Percentiles rank a stretch among this genome's conserved stretches.
These are phyloP conservation scores for Pangasius djambal DNA, from an alignment of 2,797 vertebrate species.

Conservation along the genomic window DNA sequence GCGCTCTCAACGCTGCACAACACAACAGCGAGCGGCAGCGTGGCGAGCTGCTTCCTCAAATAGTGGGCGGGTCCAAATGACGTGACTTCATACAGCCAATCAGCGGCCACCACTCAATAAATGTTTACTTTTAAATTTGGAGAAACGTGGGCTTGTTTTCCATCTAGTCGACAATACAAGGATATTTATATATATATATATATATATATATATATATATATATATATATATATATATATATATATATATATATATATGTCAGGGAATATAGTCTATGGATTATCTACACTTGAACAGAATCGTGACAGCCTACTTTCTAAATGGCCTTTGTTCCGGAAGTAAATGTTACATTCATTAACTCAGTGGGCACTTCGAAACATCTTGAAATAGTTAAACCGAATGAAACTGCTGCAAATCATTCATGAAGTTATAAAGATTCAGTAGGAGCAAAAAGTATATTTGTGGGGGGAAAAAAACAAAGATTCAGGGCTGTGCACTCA, in stretches of 20 bases:
- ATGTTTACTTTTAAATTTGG: not conserved
- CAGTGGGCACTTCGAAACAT: not conserved
- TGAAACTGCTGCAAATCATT: not conserved
- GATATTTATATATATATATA: too few relatives aligned
- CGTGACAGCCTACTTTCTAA: not conserved
- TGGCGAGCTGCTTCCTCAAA: not conserved
- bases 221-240: not conserved
- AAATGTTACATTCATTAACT: not conserved
- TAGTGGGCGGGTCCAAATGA: not conserved
- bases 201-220: too few relatives aligned
- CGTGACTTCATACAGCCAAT: not conserved
- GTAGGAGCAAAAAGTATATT: too few relatives aligned
- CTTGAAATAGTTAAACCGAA: not conserved
- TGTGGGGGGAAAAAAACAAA: too few relatives aligned
- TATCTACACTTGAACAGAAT: not conserved
- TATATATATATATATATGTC: not conserved
- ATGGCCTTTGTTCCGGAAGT: not conserved
- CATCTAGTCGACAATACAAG: not conserved
- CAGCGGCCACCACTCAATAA: not conserved
- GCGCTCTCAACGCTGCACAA: not conserved
- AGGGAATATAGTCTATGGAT: not conserved
- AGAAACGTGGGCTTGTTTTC: not conserved
- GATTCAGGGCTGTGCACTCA: too few relatives aligned
- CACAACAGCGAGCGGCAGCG: not conserved
- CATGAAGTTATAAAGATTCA: not conserved